A percentile compares a stretch with the other conserved stretches of the same genome.
Evolutionary conservation across 1,140 invertebrate genomes (phyloP).

Genomic region (Aphidius gifuensis): DNA sequence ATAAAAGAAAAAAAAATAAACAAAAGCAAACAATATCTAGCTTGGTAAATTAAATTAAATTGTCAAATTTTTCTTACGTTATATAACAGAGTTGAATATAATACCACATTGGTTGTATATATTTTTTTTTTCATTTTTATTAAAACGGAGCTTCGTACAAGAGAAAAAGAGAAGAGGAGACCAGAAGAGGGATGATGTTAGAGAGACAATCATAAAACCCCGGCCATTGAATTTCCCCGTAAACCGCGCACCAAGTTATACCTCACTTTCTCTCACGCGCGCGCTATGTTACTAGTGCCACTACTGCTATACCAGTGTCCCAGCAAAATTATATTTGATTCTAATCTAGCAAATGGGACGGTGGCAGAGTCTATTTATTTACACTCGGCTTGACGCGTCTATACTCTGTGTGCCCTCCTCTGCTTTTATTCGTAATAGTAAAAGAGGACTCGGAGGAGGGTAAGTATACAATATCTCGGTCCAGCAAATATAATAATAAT

Average conservation of each 20-base stretch:
- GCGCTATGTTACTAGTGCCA: no score
- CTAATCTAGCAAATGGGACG: conserved; percentile 53
- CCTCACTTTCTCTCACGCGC: no score
- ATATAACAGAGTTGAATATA: no score
- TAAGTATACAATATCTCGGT: no score
- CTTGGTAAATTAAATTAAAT: not conserved
- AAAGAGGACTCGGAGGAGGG: no score
- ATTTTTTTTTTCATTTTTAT: no score
- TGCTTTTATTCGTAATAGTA: no score
- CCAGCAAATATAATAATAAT: no score
- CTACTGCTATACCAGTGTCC: conserved; percentile 17
- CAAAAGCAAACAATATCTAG: conserved; percentile 11
- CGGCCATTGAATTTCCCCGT: not conserved
- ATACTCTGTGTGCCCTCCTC: not conserved
- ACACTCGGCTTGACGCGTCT: conserved; percentile 35
- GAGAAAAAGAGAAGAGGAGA: not conserved
- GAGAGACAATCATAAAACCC: no score
- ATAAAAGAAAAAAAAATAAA: conserved; percentile 22
- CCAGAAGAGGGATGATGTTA: not conserved
- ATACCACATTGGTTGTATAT: not conserved
- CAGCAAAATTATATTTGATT: conserved; percentile 53
- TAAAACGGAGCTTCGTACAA: no score
- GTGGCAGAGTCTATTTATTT: conserved; percentile 49
- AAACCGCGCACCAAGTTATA: not conserved
- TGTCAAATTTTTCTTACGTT: not conserved